Conservation (phyloP, 1,140 invertebrate species). For the Cardiocondyla obscurior region DNA sequence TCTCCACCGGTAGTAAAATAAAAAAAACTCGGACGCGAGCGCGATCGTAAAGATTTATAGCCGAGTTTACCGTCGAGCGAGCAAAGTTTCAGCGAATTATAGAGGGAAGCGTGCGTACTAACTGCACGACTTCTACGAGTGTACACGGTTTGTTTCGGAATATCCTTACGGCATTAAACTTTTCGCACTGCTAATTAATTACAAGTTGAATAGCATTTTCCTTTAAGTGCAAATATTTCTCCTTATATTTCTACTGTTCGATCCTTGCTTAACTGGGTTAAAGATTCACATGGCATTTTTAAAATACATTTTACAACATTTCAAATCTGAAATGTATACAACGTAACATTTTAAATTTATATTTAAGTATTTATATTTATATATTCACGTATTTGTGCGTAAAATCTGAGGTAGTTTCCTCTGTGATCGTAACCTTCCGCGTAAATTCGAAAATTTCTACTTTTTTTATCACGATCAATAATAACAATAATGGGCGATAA, state of each 20-base stretch:
- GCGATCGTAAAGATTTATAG: slow-evolving; percentile 54
- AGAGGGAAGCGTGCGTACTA: slow-evolving; percentile 10
- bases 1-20: slow-evolving; percentile 34
- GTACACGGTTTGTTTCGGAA: slow-evolving; percentile 20
- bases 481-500: background rate
- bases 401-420: background rate
- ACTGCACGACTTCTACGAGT: slow-evolving; percentile 25
- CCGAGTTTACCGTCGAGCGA: slow-evolving; percentile 36
- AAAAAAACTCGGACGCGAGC: slow-evolving; percentile 33
- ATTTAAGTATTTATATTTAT: background rate
- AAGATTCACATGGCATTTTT: background rate
- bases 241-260: background rate
- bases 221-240: background rate
- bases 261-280: background rate
- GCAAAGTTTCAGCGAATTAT: slow-evolving; percentile 47
- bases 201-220: background rate
- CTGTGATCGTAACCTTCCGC: background rate
- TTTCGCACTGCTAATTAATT: slow-evolving; percentile 33
- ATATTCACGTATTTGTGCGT: background rate
- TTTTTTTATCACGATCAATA: background rate
- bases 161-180: background rate
- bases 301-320: background rate
- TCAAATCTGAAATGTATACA: background rate
- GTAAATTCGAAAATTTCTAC: background rate
- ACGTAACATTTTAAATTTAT: background rate